These are phyloP conservation scores for Grallaria varia DNA, from an alignment of 2,113 vertebrate species.

Conservation along the genomic window DNA sequence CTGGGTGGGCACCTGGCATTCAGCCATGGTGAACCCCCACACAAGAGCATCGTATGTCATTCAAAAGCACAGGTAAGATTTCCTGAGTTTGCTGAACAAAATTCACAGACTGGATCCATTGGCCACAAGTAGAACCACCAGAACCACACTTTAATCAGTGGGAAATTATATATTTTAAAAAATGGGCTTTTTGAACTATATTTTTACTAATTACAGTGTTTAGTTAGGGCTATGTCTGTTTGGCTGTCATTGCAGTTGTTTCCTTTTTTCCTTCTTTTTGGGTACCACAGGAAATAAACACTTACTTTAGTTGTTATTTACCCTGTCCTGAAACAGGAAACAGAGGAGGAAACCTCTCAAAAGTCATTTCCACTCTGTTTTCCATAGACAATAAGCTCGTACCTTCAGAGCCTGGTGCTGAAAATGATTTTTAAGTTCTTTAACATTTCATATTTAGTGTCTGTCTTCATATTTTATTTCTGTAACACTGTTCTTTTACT, in stretches of 20 bases:
- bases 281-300: background rate
- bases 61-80: background rate
- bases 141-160: background rate
- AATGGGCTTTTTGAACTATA: background rate
- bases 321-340: background rate
- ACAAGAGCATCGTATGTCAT: background rate
- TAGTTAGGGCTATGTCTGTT: background rate
- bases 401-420: background rate
- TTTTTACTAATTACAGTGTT: background rate
- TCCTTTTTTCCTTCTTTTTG: background rate
- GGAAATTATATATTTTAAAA: background rate
- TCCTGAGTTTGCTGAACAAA: background rate
- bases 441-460: background rate
- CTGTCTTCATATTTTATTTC: background rate
- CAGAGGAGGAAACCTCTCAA: background rate
- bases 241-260: background rate
- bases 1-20: no score
- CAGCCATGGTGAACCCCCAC: no score
- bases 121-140: no score
- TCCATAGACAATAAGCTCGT: background rate
- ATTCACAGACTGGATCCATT: background rate
- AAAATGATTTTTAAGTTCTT: background rate
- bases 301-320: background rate
- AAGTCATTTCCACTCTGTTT: background rate
- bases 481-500: background rate